phyloP scores from a whole-genome alignment of 2,797 vertebrate species.

The Labroides dimidiatus region DNA sequence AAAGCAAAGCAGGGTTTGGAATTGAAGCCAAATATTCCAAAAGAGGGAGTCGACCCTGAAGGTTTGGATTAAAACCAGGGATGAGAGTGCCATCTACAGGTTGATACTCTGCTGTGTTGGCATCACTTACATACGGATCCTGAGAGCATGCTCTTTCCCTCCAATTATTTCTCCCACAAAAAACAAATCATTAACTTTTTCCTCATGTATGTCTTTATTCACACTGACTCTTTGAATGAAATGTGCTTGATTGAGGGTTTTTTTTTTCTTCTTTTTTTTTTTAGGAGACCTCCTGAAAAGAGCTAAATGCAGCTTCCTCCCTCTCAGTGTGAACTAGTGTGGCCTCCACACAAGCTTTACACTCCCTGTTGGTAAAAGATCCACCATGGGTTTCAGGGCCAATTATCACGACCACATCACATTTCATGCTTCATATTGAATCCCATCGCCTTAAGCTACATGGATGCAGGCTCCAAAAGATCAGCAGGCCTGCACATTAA shows the following conservation, averaged over 20 bases:
- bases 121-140: constrained; percentile 20
- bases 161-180: constrained; percentile 13
- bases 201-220: too few species aligned
- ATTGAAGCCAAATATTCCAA: constrained; percentile 62
- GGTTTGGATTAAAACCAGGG: constrained; percentile 71
- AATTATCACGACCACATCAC: constrained; percentile 74
- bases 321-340: constrained; percentile 49
- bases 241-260: constrained; percentile 12
- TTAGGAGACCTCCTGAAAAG: constrained; percentile 32
- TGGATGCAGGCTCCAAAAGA: constrained; percentile 62
- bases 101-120: constrained; percentile 42
- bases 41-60: constrained; percentile 64
- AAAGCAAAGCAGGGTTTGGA: constrained; percentile 55
- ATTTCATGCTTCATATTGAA: constrained; percentile 76
- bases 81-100: constrained; percentile 82
- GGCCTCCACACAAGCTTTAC: constrained; percentile 41
- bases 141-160: constrained; percentile 18
- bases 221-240: constrained; percentile 16
- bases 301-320: constrained; percentile 29
- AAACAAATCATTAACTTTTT: constrained; percentile 32
- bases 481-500: constrained; percentile 65
- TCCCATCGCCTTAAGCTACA: constrained; percentile 66
- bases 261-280: too few species aligned
- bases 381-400: constrained; percentile 66
- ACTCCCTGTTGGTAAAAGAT: constrained; percentile 56